Conservation (phyloP, 2,888 invertebrate genomes). For the Lasioglossum figueresi region DNA sequence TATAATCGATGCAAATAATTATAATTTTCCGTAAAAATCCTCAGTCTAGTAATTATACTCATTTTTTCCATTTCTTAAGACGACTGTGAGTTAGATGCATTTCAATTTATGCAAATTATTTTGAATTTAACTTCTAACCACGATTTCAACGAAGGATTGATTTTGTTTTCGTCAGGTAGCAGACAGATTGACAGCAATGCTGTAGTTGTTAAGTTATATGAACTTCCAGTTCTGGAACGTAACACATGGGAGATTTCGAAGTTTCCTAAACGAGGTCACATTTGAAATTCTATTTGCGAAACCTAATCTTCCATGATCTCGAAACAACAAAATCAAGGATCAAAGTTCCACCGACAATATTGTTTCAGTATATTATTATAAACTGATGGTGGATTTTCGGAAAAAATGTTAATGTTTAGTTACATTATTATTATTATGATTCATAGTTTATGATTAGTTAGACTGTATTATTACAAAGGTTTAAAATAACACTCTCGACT, state of each 20-base stretch:
- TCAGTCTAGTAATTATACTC: background rate
- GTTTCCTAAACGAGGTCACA: slow-evolving; percentile 50
- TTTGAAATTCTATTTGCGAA: slow-evolving; percentile 52
- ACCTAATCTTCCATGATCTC: slow-evolving; percentile 44
- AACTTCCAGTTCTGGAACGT: slow-evolving; percentile 20
- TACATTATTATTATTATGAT: too few relatives aligned
- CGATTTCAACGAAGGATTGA: background rate
- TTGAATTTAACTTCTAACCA: background rate
- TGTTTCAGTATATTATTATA: slow-evolving; percentile 5
- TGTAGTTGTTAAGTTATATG: background rate
- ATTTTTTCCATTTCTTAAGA: background rate
- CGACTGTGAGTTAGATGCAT: too few relatives aligned
- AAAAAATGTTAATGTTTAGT: background rate
- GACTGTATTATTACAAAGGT: too few relatives aligned
- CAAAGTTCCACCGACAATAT: background rate
- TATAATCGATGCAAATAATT: too few relatives aligned
- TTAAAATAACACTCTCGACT: too few relatives aligned
- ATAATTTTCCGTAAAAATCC: too few relatives aligned
- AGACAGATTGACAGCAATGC: background rate
- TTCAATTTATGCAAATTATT: background rate
- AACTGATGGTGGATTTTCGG: background rate
- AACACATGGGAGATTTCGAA: slow-evolving; percentile 40
- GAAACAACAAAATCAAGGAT: slow-evolving; percentile 11
- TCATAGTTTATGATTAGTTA: too few relatives aligned
- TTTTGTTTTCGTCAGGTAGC: background rate